A percentile compares a stretch with the other conserved stretches of the same genome.
Conservation (phyloP, 1,140 invertebrate genomes). For the Papilio aristodemus region DNA sequence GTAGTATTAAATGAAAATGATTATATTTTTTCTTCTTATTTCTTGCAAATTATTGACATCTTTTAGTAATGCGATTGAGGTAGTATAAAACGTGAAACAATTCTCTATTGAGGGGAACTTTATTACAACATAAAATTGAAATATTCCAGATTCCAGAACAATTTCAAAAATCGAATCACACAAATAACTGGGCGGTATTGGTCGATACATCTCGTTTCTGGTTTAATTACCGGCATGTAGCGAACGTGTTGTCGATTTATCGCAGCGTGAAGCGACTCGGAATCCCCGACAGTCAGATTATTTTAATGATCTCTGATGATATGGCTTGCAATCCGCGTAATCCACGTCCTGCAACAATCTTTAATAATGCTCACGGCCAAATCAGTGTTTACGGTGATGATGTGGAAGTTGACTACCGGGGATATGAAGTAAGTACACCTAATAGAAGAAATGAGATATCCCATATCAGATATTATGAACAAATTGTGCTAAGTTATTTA, state of each 20-base stretch:
- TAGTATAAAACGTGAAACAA: slow-evolving; percentile 1
- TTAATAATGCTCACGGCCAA: slow-evolving; percentile 98
- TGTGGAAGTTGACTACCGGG: slow-evolving; percentile 99
- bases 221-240: slow-evolving; percentile 99
- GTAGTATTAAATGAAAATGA: background rate
- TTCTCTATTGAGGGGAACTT: background rate
- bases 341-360: slow-evolving; percentile 98
- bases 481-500: background rate
- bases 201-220: slow-evolving; percentile 99
- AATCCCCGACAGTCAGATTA: slow-evolving; percentile 98
- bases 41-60: slow-evolving; percentile 10
- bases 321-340: slow-evolving; percentile 99
- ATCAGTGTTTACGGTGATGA: slow-evolving; percentile 99
- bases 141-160: slow-evolving; percentile 69
- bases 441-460: background rate
- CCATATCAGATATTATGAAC: too few relatives aligned
- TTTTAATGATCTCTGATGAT: slow-evolving; percentile 99
- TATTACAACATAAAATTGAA: background rate
- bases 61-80: slow-evolving; percentile 31
- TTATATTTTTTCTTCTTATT: slow-evolving; percentile 1
- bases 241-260: slow-evolving; percentile 99
- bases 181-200: slow-evolving; percentile 99
- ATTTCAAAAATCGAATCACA: slow-evolving; percentile 85
- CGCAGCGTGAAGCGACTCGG: slow-evolving; percentile 98
- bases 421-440: slow-evolving; percentile 90